Evolutionary conservation across 2,113 vertebrate genomes (phyloP).

Genomic region (Engraulis encrasicolus): DNA sequence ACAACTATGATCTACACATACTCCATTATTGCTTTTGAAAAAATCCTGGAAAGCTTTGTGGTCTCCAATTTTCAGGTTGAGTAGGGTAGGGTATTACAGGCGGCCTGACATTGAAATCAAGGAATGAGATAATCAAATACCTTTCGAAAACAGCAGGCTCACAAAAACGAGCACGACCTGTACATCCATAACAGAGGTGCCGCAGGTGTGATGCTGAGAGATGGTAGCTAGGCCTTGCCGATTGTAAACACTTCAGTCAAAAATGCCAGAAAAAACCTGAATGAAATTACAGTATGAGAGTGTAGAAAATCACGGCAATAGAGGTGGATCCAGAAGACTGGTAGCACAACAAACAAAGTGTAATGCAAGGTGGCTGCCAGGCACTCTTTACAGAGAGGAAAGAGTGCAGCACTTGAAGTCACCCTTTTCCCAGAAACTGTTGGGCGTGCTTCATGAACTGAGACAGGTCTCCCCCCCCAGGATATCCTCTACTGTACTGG

Average conservation of each 20-base stretch:
- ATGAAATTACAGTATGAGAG: too few species aligned
- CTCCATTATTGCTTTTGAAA: too few species aligned
- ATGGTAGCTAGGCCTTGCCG: too few species aligned
- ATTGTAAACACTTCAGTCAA: too few species aligned
- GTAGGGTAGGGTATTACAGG: too few species aligned
- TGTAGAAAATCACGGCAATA: too few species aligned
- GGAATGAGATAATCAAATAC: slow-evolving; percentile 24
- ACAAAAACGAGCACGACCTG: slow-evolving; percentile 30
- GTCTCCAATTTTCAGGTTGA: too few species aligned
- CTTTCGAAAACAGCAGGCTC: slow-evolving; percentile 37
- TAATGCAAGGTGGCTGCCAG: background rate
- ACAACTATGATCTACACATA: too few species aligned
- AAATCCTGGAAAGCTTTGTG: too few species aligned
- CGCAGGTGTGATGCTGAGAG: background rate
- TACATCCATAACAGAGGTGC: slow-evolving; percentile 30
- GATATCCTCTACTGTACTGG: background rate
- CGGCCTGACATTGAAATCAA: too few species aligned
- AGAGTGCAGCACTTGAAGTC: background rate
- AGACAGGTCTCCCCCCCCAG: background rate
- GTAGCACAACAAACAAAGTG: background rate
- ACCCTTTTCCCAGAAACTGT: background rate
- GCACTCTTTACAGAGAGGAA: background rate
- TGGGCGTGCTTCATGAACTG: background rate
- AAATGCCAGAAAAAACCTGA: too few species aligned
- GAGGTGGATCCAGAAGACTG: too few species aligned